Evolutionary conservation across 1,140 invertebrate genomes (phyloP).

Genomic region (Leptinotarsa lineolata): DNA sequence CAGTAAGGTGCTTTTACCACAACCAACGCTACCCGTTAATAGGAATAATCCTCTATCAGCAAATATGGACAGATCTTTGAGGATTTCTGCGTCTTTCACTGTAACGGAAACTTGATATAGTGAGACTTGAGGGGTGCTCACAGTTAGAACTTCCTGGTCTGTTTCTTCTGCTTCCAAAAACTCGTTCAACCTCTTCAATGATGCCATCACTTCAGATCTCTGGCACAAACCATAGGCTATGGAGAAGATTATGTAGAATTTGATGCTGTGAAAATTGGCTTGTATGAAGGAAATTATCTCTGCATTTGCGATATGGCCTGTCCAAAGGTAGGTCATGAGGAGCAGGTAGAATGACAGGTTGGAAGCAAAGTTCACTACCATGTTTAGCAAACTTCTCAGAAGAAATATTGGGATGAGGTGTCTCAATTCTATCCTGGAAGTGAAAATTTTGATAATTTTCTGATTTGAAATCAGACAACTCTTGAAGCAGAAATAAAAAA

Average conservation of each 20-base stretch:
- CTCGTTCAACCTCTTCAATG: constrained; percentile 38
- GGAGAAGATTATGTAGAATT: constrained; percentile 75
- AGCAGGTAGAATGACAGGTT: constrained; percentile 59
- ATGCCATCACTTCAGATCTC: constrained; percentile 57
- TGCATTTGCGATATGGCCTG: constrained; percentile 69
- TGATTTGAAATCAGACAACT: too few species aligned
- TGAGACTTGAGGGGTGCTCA: constrained; percentile 34
- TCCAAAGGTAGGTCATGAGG: constrained; percentile 74
- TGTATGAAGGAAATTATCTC: constrained; percentile 77
- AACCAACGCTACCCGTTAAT: constrained; percentile 75
- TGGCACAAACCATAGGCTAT: constrained; percentile 70
- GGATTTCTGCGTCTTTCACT: constrained; percentile 55
- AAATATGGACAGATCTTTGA: constrained; percentile 53
- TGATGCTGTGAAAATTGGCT: constrained; percentile 73
- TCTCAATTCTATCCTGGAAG: constrained; percentile 32
- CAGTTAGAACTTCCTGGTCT: constrained; percentile 19
- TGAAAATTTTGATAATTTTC: too few species aligned
- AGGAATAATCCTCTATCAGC: constrained; percentile 28
- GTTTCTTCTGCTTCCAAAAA: constrained; percentile 38
- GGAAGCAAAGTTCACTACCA: constrained; percentile 64
- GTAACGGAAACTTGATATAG: constrained; percentile 35
- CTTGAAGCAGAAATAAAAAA: too few species aligned
- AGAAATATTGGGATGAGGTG: constrained; percentile 45
- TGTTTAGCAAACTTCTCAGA: constrained; percentile 42
- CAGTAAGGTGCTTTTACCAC: constrained; percentile 80